Evolutionary conservation across 92 coral and sea anemone species (phyloP), one percentile per base, ranked within the genome.

Genomic region (Heliopora coerulea): DNA sequence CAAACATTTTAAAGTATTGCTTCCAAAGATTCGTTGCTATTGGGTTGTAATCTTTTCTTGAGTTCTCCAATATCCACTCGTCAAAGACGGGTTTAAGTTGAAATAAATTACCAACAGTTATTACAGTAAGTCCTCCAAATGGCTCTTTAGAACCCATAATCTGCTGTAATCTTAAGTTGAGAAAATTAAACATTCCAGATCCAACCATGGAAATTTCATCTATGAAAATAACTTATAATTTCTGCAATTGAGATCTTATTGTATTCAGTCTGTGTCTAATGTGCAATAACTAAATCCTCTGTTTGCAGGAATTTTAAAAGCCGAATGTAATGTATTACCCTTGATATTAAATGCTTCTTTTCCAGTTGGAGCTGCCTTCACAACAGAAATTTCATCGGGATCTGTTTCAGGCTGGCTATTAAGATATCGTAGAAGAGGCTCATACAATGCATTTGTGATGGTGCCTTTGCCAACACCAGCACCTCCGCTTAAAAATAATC

Each of bases 371-470:
- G 79, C 67, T 73, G 35, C 79, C 52, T 74, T 74, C 32, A 74
- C 49, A 59, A 74, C 79, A 74, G 49, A 31, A 26, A 75, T 20
- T 20, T 58, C 80, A 75, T 75, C 80, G 30, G 72, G 80, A 62
- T 37, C 80, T 59, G 31, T 75, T 34, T 62, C 44, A 75, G 72
- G 73, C 41, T 75, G 80, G 25, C 59, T 40, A 46, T 75, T 75
- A n/a, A 75, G 23, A 44, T 26, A 75, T 62, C 80, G 31, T 59
- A 60, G 40, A 60, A 75, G 72, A 60, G 80, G 72, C 41, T 81
- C 89, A 81, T 85, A 85, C 68, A 81, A 59, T 18, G 88, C 88
- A 85, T 82, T 85, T 18, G 89, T 86, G 23, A 86, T 83, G 7
- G 81, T 77, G 5, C 73, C 26, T 79, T 86, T 86, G 23, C 90